These are phyloP conservation scores for Ennomos fuscantarius DNA, from an alignment of 2,888 invertebrate species.

Conservation along the genomic window DNA sequence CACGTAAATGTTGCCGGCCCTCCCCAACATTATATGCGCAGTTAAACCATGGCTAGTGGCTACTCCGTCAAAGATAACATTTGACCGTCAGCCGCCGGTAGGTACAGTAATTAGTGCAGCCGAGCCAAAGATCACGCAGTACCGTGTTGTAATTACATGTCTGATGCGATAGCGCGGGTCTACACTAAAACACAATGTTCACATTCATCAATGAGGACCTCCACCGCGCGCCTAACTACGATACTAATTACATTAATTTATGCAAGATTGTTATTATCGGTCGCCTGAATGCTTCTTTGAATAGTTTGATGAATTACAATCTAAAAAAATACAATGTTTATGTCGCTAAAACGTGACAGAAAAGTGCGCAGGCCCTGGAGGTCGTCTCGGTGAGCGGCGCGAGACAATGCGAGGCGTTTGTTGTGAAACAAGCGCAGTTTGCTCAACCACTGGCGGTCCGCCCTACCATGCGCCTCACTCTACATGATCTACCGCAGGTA, in stretches of 20 bases:
- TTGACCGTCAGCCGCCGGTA: slow-evolving; percentile 43
- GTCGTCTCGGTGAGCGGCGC: slow-evolving; percentile 82
- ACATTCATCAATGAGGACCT: slow-evolving; percentile 12
- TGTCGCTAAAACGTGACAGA: slow-evolving; percentile 62
- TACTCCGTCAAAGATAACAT: slow-evolving; percentile 44
- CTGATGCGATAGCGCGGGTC: slow-evolving; percentile 10
- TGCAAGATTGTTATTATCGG: slow-evolving; percentile 38
- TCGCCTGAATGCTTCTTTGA: slow-evolving; percentile 21
- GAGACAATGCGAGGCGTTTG: slow-evolving; percentile 81
- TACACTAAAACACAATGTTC: not conserved
- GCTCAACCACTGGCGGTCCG: slow-evolving; percentile 65
- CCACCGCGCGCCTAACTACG: slow-evolving; percentile 4
- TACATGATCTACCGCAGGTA: slow-evolving; percentile 51
- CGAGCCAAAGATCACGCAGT: slow-evolving; percentile 51
- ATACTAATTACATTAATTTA: slow-evolving; percentile 38
- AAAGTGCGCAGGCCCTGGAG: slow-evolving; percentile 63
- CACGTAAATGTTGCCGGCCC: not conserved
- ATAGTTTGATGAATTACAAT: slow-evolving; percentile 32
- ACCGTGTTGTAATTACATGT: slow-evolving; percentile 53
- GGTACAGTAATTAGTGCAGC: slow-evolving; percentile 44
- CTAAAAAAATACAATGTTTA: slow-evolving; percentile 17
- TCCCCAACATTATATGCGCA: slow-evolving; percentile 19
- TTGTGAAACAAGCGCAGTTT: slow-evolving; percentile 79
- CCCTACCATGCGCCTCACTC: slow-evolving; percentile 58
- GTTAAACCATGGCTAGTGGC: slow-evolving; percentile 30